These are phyloP conservation scores for Notarius lentiginosus DNA, from an alignment of 2,113 vertebrate species.

Conservation along the genomic window DNA sequence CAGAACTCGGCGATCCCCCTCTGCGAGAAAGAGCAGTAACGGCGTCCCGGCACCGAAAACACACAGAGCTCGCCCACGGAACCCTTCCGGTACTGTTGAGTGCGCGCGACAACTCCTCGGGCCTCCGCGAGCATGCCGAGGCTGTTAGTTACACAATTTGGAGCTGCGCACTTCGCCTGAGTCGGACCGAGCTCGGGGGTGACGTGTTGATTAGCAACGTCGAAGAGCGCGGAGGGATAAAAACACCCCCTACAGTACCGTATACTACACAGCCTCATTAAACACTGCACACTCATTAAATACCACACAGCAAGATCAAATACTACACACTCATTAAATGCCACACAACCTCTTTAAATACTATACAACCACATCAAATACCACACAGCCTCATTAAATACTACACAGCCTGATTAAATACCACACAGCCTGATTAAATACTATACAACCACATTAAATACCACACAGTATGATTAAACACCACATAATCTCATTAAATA, in stretches of 20 bases:
- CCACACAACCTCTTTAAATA: not conserved
- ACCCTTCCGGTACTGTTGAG: conserved; percentile 20
- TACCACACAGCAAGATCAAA: not conserved
- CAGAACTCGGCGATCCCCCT: not conserved
- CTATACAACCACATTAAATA: not conserved
- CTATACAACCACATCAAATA: not conserved
- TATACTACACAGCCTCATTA: not conserved
- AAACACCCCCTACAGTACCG: conserved; percentile 20
- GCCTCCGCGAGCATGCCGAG: conserved; percentile 70
- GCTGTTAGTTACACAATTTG: conserved; percentile 70
- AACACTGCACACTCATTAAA: not conserved
- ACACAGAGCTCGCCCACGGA: not conserved
- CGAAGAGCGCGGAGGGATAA: conserved; percentile 31
- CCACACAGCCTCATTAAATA: not conserved
- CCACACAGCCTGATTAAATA: not conserved
- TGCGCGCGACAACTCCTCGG: conserved; percentile 59
- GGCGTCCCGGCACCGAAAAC: conserved; percentile 54
- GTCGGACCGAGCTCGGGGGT: conserved; percentile 62
- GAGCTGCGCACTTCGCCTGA: conserved; percentile 76
- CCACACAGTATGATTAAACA: not conserved
- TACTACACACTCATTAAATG: not conserved
- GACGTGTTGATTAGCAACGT: conserved; percentile 75
- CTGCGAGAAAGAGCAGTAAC: conserved; percentile 31
- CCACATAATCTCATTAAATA: not conserved
- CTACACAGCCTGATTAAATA: not conserved